Evolutionary conservation across 53 echinoderm and acorn worm genomes (phyloP), one percentile per base, ranked within the genome.

Genomic region (Luidia sarsii): DNA sequence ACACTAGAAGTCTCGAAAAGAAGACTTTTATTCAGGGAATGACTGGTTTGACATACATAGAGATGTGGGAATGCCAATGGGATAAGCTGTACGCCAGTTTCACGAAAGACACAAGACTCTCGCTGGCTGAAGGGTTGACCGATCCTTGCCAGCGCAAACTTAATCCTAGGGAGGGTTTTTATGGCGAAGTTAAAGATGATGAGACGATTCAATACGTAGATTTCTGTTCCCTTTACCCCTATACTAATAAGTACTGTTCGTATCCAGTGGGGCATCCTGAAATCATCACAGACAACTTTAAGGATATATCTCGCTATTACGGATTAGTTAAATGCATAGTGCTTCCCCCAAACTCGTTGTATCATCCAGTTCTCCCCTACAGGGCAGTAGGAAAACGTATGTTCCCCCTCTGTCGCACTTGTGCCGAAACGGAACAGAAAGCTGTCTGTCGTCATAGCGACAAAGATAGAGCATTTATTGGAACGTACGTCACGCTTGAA

Each of bases 401-500:
- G 51, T 82, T 82, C 37, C 37, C 82, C 9, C 55, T 82, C 10
- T 82, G 82, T 55, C 7, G 67, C 1, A 54, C 55, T 4, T 82
- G 82, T 21, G 54, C 55, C 2, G 82, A 68, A 70, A 64, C 21
- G 2, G 30, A 63, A 27, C 80, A 64, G 32, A 67, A 79, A 65
- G 54, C 68, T 1, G 55, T 70, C 2, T 92, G 89, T 65, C 11
- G 0, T 1, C 87, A 93, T 77, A 35, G 19, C 16, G 72, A 73
- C 1, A 30, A 50, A 9, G 86, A 92, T 5, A 65, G 83, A 16
- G 43, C 57, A 23, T 27, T 86, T 1, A 57, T 18, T 4, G 83
- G 89, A 1, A 88, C 89, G 0, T 89, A 83, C 82, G 86, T 89
- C 3, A 65, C 92, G 10, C 32, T 82, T 0, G 86, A 92, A 48